phyloP scores from a whole-genome alignment of 2,113 vertebrate species.

The Centropus bengalensis region DNA sequence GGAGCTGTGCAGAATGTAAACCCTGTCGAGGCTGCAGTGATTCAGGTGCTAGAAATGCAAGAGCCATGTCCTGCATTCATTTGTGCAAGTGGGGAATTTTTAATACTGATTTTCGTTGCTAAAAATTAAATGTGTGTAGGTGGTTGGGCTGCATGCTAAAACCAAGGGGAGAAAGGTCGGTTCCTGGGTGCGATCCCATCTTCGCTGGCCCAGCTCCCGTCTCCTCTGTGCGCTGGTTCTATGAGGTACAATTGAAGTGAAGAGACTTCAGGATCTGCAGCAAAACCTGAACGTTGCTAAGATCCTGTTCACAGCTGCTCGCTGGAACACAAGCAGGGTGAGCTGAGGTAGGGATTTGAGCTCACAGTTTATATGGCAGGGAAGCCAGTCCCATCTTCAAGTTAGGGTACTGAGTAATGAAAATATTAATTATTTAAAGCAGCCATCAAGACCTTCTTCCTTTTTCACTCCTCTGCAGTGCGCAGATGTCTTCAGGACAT shows the following conservation, averaged over 20 bases:
- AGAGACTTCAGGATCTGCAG: neutral
- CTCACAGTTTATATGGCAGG: neutral
- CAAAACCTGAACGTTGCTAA: neutral
- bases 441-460: neutral
- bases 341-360: neutral
- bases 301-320: neutral
- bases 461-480: conserved; percentile 50
- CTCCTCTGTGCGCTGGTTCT: neutral
- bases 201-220: neutral
- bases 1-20: neutral
- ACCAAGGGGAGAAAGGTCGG: fast-evolving
- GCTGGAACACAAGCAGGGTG: neutral
- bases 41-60: neutral
- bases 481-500: conserved; percentile 89
- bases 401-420: neutral
- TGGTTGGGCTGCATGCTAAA: neutral
- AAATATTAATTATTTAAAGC: neutral
- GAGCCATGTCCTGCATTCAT: neutral
- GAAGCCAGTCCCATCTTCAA: neutral
- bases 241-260: neutral
- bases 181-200: neutral
- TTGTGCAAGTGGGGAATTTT: neutral
- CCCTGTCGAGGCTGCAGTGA: neutral
- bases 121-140: neutral
- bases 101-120: neutral